Conservation (phyloP, 92 coral and sea anemone genomes). For the Bergia sp. region DNA sequence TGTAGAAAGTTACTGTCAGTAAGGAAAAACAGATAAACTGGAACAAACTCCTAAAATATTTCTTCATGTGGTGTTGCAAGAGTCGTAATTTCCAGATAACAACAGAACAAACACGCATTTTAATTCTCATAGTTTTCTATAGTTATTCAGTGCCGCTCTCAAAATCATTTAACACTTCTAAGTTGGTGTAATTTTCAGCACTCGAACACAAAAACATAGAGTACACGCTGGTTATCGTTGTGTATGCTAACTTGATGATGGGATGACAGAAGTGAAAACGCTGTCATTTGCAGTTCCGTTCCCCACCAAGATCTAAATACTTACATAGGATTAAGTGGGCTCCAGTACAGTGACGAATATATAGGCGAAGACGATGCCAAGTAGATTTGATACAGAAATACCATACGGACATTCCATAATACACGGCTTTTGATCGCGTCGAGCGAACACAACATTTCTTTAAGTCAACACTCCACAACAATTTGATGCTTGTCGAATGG, state of each 20-base stretch:
- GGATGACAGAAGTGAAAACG: conserved; percentile 46
- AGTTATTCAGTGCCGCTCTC: conserved; percentile 10
- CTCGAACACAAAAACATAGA: neutral
- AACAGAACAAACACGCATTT: conserved; percentile 17
- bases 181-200: neutral
- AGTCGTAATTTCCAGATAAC: conserved; percentile 9
- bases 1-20: conserved; percentile 22
- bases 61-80: neutral
- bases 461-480: conserved; percentile 41
- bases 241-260: conserved; percentile 32
- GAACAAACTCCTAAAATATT: neutral
- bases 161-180: neutral
- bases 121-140: neutral
- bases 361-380: conserved; percentile 26
- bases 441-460: conserved; percentile 11
- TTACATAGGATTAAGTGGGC: conserved; percentile 46
- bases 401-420: neutral
- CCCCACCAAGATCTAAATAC: conserved; percentile 9
- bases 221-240: neutral
- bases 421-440: conserved; percentile 13
- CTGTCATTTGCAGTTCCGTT: conserved; percentile 42
- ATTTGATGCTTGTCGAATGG: conserved; percentile 44
- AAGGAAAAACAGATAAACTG: conserved; percentile 26
- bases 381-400: conserved; percentile 30
- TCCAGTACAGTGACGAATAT: conserved; percentile 32